A percentile compares a stretch with the other conserved stretches of the same genome.
Evolutionary conservation across 2,113 vertebrate species (phyloP).

Genomic region (Takifugu flavidus): DNA sequence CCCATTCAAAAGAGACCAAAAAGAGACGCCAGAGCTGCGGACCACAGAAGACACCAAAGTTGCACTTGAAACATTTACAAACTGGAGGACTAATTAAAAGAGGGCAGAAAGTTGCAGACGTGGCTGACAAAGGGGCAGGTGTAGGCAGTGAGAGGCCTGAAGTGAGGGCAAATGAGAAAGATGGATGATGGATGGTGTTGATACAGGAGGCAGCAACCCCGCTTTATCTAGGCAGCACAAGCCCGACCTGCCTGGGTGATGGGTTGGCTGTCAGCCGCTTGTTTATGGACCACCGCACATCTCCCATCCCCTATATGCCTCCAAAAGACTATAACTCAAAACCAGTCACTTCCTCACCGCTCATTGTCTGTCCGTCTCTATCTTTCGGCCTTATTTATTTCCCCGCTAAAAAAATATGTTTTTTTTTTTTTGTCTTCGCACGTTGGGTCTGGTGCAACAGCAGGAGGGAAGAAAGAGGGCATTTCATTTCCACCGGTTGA

Average conservation of each 20-base stretch:
- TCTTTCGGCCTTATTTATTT: constrained; percentile 43
- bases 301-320: constrained; percentile 69
- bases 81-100: background rate
- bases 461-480: background rate
- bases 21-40: no score
- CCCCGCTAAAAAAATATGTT: constrained; percentile 12
- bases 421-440: constrained; percentile 12
- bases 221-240: constrained; percentile 78
- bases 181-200: constrained; percentile 79
- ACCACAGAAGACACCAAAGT: background rate
- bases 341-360: constrained; percentile 39
- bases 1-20: constrained; percentile 1
- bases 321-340: constrained; percentile 65
- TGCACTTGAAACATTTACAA: constrained; percentile 11
- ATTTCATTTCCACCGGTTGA: background rate
- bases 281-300: constrained; percentile 77
- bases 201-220: constrained; percentile 70
- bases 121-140: constrained; percentile 50
- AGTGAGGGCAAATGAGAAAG: constrained; percentile 53
- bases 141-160: constrained; percentile 48
- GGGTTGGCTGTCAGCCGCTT: constrained; percentile 77
- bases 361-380: constrained; percentile 54
- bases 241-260: constrained; percentile 77
- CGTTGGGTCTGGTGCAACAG: constrained; percentile 37
- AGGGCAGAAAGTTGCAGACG: constrained; percentile 15